Evolutionary conservation across 2,888 invertebrate species (phyloP).

Genomic region (Aelia acuminata): DNA sequence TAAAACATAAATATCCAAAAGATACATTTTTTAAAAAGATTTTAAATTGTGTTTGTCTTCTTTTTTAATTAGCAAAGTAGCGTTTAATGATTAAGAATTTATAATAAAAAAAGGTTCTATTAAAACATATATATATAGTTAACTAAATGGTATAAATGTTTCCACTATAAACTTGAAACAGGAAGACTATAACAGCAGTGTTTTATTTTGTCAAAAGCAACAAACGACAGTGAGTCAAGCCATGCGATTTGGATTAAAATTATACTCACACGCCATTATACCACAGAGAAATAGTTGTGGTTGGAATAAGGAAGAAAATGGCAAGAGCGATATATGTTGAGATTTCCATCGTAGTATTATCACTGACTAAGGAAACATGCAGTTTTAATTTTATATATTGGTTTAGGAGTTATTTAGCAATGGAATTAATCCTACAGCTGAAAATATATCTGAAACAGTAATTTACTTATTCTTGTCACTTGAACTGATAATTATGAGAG

Average conservation of each 20-base stretch:
- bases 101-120: no score
- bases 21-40: no score
- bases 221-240: background rate
- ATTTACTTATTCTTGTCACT: conserved; percentile 35
- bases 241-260: conserved; percentile 54
- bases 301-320: conserved; percentile 60
- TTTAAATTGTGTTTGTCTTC: no score
- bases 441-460: conserved; percentile 58
- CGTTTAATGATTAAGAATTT: no score
- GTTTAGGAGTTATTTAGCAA: background rate
- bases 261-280: conserved; percentile 63
- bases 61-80: no score
- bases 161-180: no score
- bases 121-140: no score
- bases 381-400: conserved; percentile 22
- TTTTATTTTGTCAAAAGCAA: conserved; percentile 26
- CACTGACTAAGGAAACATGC: conserved; percentile 50
- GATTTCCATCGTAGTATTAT: conserved; percentile 48
- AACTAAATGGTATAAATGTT: background rate
- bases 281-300: conserved; percentile 59
- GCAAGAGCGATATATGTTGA: conserved; percentile 56
- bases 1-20: no score
- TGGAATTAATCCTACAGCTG: conserved; percentile 23
- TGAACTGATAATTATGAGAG: background rate
- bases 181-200: background rate